Base-by-base conservation (phyloP, 2,797 vertebrate species). In the Avahi laniger region DNA sequence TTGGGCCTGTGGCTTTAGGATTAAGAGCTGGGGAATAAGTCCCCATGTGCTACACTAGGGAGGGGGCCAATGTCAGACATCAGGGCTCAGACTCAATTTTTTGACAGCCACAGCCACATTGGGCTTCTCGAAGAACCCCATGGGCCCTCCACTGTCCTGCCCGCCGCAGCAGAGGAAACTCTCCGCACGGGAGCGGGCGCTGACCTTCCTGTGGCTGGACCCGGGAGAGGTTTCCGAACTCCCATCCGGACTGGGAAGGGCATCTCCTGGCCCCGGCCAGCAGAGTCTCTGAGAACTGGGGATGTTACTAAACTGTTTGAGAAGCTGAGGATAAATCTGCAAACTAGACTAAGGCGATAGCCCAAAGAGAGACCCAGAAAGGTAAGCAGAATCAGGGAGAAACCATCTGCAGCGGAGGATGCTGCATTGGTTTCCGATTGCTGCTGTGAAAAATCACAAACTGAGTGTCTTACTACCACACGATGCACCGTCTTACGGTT, bases 381-480 rank as follows among this genome's bases (percentile, higher is more conserved):
- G 46, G 63, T 1, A 2, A 59, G 30, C 35, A 28, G 30, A 48
- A 35, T 15, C 30, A 38, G 33, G 54, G 41, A 33, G 85, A 50
- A 24, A 22, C 18, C 6, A 7, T 5, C 4, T 28, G n/a, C 18
- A 17, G 38, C 0, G 13, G 1, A 30, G 30, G 54, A 20, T 4
- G 6, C 43, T 2, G 0, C 18, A 10, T 13, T 70, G 5, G n/a
- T 65, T 35, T 67, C 72, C 28, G 2, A 1, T 57, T 30, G 48
- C 4, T 30, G 63, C 33, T 79, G 0, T 52, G 28, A 80, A 35
- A 20, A 50, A 10, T 85, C 17, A 22, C 17, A n/a, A 35, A n/a
- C 10, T 0, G 4, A 35, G 57, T 12, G 41, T 35, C 41, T 59
- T 33, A 35, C 5, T 15, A 26, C 24, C 9, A 43, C 17, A 20